These are phyloP conservation scores for Meloidogyne exigua DNA, from an alignment of 1,140 invertebrate genomes.

Conservation along the genomic window DNA sequence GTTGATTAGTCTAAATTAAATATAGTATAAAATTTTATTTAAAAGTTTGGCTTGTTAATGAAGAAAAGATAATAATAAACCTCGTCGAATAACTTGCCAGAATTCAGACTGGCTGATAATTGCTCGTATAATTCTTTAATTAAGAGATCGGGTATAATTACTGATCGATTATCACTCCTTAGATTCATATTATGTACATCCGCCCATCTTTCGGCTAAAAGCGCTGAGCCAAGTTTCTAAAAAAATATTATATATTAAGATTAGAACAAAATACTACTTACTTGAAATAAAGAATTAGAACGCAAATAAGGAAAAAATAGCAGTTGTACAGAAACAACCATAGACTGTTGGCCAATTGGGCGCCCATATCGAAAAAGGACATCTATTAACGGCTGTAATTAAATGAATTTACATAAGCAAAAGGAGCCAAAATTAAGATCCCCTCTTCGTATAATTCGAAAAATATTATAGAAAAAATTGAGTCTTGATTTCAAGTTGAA, in stretches of 20 bases:
- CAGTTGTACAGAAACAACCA: constrained; percentile 42
- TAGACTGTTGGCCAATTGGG: constrained; percentile 35
- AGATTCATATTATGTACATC: constrained; percentile 2
- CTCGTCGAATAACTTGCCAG: not conserved
- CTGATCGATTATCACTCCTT: not conserved
- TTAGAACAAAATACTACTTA: not conserved
- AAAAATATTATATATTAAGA: not conserved
- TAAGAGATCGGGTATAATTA: not conserved
- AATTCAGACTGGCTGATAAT: not conserved
- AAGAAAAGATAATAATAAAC: too few relatives aligned
- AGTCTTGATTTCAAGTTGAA: not conserved
- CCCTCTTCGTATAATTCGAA: too few relatives aligned
- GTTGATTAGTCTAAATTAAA: constrained; percentile 18
- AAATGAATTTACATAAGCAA: not conserved
- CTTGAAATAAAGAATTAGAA: constrained; percentile 45
- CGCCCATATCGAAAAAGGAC: constrained; percentile 31
- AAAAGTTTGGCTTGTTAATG: too few relatives aligned
- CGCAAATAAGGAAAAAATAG: constrained; percentile 49
- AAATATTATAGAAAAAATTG: too few relatives aligned
- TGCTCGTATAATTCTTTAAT: not conserved
- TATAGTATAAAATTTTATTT: too few relatives aligned
- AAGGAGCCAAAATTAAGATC: too few relatives aligned
- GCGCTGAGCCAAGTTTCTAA: constrained; percentile 42
- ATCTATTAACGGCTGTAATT: constrained; percentile 27
- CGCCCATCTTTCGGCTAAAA: constrained; percentile 44